Evolutionary conservation across 2,888 invertebrate species (phyloP).

Genomic region (Luperina nickerlii): DNA sequence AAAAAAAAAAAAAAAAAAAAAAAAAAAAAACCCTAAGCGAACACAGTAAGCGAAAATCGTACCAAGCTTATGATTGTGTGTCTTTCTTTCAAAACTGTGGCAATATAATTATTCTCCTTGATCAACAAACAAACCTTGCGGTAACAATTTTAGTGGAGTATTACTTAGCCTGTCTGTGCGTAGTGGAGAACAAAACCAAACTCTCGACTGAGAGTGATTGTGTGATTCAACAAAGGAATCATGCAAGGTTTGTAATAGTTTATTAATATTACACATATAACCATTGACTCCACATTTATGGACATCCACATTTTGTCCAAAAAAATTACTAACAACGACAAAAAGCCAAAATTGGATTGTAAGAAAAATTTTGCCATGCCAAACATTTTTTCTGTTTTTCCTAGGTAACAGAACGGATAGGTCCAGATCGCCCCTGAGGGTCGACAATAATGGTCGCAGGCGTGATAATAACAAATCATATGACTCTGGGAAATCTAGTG

Average conservation of each 20-base stretch:
- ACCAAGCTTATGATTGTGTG: not conserved
- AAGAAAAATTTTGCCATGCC: too few species aligned
- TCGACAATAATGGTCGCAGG: constrained; percentile 75
- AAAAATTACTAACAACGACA: not conserved
- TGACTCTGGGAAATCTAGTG: constrained; percentile 70
- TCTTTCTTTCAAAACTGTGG: not conserved
- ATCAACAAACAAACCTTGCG: not conserved
- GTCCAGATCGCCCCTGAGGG: constrained; percentile 82
- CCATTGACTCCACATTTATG: not conserved
- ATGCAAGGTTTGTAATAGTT: constrained; percentile 45
- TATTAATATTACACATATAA: not conserved
- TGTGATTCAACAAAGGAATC: constrained; percentile 27
- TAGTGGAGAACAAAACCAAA: not conserved
- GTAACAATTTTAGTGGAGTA: not conserved
- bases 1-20: too few species aligned
- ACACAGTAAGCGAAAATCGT: too few species aligned
- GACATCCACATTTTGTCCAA: not conserved
- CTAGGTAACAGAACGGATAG: constrained; percentile 74
- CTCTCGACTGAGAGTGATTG: not conserved
- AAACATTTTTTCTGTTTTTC: constrained; percentile 1
- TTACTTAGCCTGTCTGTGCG: too few species aligned
- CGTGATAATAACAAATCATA: constrained; percentile 75
- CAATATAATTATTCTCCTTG: too few species aligned
- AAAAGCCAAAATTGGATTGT: not conserved
- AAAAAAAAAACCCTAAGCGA: too few species aligned